Conservation (phyloP, 1,140 invertebrate species). For the Frieseomelitta varia region DNA sequence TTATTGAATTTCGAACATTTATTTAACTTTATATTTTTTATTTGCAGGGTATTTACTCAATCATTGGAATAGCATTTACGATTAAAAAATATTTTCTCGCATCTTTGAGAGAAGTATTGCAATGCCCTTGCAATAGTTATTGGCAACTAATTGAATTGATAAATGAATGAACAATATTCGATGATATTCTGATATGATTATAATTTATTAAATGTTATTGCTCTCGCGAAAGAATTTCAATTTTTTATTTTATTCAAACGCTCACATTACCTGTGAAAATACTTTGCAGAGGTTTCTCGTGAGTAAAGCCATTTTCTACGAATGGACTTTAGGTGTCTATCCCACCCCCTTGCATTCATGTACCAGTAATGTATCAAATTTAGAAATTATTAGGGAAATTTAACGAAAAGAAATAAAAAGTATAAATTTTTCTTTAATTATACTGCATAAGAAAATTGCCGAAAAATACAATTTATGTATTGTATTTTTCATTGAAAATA, state of each 20-base stretch:
- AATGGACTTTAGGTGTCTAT: conserved; percentile 48
- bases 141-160: neutral
- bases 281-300: conserved; percentile 76
- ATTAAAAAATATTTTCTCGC: neutral
- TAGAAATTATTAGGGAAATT: neutral
- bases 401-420: neutral
- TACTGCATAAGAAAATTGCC: neutral
- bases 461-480: neutral
- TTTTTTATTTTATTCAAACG: neutral
- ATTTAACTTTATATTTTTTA: neutral
- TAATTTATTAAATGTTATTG: neutral
- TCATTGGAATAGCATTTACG: neutral
- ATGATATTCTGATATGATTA: neutral
- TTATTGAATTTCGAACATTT: neutral
- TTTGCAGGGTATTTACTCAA: neutral
- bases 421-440: neutral
- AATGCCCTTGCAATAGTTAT: conserved; percentile 52
- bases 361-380: conserved; percentile 40
- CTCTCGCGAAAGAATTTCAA: neutral
- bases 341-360: conserved; percentile 1
- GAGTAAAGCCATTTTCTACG: conserved; percentile 78
- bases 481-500: neutral
- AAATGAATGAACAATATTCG: neutral
- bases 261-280: conserved; percentile 76
- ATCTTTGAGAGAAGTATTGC: conserved; percentile 28